Conservation (phyloP, 2,113 vertebrate genomes). For the Peromyscus polionotus region DNA sequence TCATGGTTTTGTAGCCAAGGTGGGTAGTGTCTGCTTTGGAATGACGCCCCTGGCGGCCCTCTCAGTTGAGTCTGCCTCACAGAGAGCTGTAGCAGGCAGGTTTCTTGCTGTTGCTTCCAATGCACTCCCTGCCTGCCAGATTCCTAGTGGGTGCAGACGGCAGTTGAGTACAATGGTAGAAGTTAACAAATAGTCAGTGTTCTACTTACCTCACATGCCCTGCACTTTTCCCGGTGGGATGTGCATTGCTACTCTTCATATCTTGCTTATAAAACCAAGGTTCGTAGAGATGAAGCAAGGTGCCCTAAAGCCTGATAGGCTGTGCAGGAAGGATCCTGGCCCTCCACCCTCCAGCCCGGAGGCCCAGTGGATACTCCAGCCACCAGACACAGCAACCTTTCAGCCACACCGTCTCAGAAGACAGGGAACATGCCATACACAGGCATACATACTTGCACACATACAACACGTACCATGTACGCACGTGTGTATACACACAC, state of each 20-base stretch:
- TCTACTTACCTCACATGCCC: background rate
- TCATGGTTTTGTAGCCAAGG: background rate
- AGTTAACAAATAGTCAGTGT: background rate
- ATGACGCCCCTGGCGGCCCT: background rate
- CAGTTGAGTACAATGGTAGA: background rate
- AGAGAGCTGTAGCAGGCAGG: background rate
- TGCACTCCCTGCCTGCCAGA: background rate
- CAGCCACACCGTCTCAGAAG: background rate
- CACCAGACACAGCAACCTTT: background rate
- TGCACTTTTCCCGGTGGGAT: background rate
- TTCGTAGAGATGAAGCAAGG: background rate
- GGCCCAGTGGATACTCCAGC: background rate
- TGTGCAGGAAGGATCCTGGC: background rate
- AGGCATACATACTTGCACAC: background rate
- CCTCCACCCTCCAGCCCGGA: background rate
- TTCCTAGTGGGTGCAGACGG: background rate
- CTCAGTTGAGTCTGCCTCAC: background rate
- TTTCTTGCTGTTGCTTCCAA: background rate
- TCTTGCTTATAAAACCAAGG: background rate
- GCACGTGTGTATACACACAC: background rate
- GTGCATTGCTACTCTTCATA: background rate
- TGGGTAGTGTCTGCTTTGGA: background rate
- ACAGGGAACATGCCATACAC: too few species aligned
- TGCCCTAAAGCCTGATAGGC: background rate
- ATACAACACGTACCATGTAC: background rate